A percentile compares a stretch with the other conserved stretches of the same genome.
Conservation (phyloP, 2,113 vertebrate species). For the Pseudolaguvia tuberculata region DNA sequence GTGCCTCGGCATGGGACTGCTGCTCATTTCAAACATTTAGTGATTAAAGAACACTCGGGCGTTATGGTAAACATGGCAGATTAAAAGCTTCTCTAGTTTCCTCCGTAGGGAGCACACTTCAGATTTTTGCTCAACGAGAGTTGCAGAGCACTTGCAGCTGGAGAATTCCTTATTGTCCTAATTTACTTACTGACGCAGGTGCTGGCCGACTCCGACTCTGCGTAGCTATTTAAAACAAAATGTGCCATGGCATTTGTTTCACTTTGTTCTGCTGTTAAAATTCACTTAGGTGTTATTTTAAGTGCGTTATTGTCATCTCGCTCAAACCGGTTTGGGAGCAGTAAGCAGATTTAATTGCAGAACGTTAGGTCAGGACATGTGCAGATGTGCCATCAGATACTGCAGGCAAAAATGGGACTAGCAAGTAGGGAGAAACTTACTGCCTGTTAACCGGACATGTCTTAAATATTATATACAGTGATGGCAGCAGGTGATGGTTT, state of each 20-base stretch:
- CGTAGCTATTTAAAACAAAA: slow-evolving; percentile 46
- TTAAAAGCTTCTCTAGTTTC: slow-evolving; percentile 19
- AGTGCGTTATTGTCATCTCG: slow-evolving; percentile 29
- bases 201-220: slow-evolving; percentile 39
- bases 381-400: slow-evolving; percentile 10
- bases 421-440: background rate
- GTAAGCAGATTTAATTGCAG: slow-evolving; percentile 48
- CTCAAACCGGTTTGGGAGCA: slow-evolving; percentile 31
- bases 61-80: slow-evolving; percentile 32
- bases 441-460: background rate
- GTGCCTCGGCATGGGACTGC: slow-evolving; percentile 51
- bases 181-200: slow-evolving; percentile 47
- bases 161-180: slow-evolving; percentile 43
- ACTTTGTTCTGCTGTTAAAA: slow-evolving; percentile 41
- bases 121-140: slow-evolving; percentile 9
- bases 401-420: background rate
- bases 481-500: background rate
- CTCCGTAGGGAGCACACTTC: slow-evolving; percentile 11
- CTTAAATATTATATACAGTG: background rate
- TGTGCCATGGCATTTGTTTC: slow-evolving; percentile 47
- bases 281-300: slow-evolving; percentile 49
- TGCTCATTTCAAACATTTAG: slow-evolving; percentile 65
- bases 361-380: slow-evolving; percentile 28
- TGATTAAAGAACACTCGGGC: slow-evolving; percentile 53
- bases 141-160: slow-evolving; percentile 34